These are phyloP conservation scores for Synergus laeviventris DNA, from an alignment of 2,888 invertebrate species.

Conservation along the genomic window DNA sequence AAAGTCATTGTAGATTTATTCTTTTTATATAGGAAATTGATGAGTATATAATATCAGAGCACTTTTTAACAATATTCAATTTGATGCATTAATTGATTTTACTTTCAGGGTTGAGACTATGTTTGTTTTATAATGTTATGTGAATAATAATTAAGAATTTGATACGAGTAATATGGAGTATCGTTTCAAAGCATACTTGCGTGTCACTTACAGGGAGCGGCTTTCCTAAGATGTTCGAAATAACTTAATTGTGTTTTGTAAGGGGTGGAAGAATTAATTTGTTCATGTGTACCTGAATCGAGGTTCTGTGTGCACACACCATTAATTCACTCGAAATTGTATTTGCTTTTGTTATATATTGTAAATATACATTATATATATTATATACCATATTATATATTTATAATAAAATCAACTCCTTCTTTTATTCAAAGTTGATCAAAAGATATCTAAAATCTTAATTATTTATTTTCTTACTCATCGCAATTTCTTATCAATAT, in stretches of 20 bases:
- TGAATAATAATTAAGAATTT: constrained; percentile 18
- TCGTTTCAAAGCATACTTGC: constrained; percentile 31
- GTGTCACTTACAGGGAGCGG: constrained; percentile 32
- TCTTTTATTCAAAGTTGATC: neutral
- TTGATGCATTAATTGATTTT: neutral
- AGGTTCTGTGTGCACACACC: neutral
- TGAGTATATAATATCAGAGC: neutral
- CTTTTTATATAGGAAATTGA: neutral
- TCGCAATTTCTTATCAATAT: neutral
- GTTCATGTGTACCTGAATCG: constrained; percentile 42
- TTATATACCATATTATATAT: no score
- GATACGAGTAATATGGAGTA: constrained; percentile 30
- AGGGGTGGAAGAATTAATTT: constrained; percentile 42
- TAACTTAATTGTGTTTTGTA: constrained; percentile 30
- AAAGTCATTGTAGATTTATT: neutral
- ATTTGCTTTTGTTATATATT: neutral
- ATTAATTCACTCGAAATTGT: neutral
- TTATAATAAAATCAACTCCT: neutral
- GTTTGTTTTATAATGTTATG: constrained; percentile 16
- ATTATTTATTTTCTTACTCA: neutral
- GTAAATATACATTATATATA: no score
- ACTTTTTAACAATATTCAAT: neutral
- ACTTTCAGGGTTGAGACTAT: neutral
- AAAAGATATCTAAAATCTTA: neutral
- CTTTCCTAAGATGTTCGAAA: constrained; percentile 29